Evolutionary conservation across 2,113 vertebrate species (phyloP), one percentile per base, ranked within the genome.

Genomic region (Amphiprion percula): DNA sequence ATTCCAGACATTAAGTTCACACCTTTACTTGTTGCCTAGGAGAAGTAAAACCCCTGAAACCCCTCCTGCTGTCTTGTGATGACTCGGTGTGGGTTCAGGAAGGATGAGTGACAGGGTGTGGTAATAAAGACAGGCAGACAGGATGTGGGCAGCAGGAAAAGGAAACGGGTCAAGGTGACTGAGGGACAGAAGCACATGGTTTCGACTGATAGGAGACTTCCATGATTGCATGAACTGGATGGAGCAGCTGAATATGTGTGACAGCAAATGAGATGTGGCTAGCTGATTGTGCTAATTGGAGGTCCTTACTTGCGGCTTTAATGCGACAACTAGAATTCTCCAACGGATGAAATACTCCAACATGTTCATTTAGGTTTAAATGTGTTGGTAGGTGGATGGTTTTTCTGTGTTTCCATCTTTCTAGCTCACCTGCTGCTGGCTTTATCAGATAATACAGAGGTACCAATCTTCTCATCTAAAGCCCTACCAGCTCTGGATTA

Each of bases 141-240:
- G 86, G 87, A 84, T 39, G 78, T n/a, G 61, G 58, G 67, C 24
- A 14, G 23, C 83, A 85, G 87, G 85, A 89, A 88, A 41, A 49
- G 78, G 87, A 80, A 86, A 72, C 17, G 50, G 62, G 33, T 72
- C 50, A 79, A 86, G 89, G 86, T 80, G 58, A 69, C 52, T 26
- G 63, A 64, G 61, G 63, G 59, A 82, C 53, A 14, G 23, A 74
- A 28, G 17, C 4, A 15, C 46, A 26, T 26, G 26, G 26, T 26
- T 21, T 21, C 21, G 1, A 21, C 21, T 21, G 21, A 21, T 21
- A 21, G 19, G 7, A 17, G 17, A 8, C 16, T 19, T 11, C 19
- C 12, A 19, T 8, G 17, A 2, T 17, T 7, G 16, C 16, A 8
- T 26, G 26, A 26, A 26, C 2, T 3, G 3, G 49, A 50, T n/a